Percentiles rank a stretch among this genome's conserved stretches.
Conservation (phyloP, 64 coral and sea anemone species). For the Montipora efflorescens region DNA sequence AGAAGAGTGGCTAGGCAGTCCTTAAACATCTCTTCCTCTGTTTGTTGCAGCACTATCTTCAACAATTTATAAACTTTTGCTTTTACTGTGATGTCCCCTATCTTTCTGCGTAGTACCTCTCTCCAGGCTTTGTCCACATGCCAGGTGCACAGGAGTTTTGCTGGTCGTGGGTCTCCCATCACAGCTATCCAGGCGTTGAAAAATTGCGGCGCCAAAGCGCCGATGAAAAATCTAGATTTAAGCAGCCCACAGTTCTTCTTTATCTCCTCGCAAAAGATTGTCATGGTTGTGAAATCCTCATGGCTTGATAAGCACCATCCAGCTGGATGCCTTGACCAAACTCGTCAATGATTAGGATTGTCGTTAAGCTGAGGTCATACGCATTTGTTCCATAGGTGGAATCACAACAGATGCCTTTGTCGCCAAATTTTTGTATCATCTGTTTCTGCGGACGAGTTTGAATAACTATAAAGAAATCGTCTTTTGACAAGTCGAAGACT, state of each 20-base stretch:
- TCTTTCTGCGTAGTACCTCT: slow-evolving; percentile 44
- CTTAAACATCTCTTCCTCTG: background rate
- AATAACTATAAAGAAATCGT: slow-evolving; percentile 66
- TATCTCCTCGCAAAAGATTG: slow-evolving; percentile 56
- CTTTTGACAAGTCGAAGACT: background rate
- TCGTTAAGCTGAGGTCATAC: slow-evolving; percentile 58
- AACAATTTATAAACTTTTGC: slow-evolving; percentile 63
- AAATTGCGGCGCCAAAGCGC: slow-evolving; percentile 60
- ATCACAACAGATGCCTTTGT: slow-evolving; percentile 72
- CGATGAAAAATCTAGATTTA: slow-evolving; percentile 20
- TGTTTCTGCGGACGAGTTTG: slow-evolving; percentile 58
- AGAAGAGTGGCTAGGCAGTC: too few relatives aligned
- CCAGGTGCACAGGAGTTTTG: slow-evolving; percentile 73
- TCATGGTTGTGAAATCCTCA: slow-evolving; percentile 72
- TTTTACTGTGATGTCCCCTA: background rate
- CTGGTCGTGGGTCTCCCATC: slow-evolving; percentile 20
- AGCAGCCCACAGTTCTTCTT: slow-evolving; percentile 28
- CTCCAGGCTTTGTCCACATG: slow-evolving; percentile 55
- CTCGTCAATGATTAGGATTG: slow-evolving; percentile 50
- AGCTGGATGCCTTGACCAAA: slow-evolving; percentile 64
- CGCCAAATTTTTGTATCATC: slow-evolving; percentile 50
- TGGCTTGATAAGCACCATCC: slow-evolving; percentile 64
- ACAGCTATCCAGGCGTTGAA: slow-evolving; percentile 68
- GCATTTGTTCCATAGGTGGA: slow-evolving; percentile 72
- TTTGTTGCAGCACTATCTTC: slow-evolving; percentile 54